These are phyloP conservation scores for Lasius fuliginosus DNA, from an alignment of 2,888 invertebrate genomes.

Conservation along the genomic window DNA sequence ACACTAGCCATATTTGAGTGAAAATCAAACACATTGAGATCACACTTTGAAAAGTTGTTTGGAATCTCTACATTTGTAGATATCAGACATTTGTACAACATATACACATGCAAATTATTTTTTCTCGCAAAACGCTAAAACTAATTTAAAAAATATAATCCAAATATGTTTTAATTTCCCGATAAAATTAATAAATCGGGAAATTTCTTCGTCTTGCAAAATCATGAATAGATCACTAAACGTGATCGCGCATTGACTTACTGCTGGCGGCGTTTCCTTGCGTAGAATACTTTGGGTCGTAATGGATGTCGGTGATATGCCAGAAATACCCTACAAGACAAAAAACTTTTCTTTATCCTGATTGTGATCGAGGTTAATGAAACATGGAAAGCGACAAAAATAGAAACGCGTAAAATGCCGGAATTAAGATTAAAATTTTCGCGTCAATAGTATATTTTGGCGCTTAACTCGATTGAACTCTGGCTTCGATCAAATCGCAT, in stretches of 20 bases:
- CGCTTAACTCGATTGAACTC: conserved; percentile 3
- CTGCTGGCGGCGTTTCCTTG: conserved; percentile 92
- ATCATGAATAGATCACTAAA: neutral
- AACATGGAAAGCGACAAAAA: conserved; percentile 58
- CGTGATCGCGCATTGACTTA: conserved; percentile 83
- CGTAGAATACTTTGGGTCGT: conserved; percentile 94
- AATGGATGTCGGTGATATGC: conserved; percentile 98
- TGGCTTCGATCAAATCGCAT: neutral
- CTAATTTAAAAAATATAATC: neutral
- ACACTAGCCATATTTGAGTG: neutral
- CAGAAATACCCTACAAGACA: conserved; percentile 95
- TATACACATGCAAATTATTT: neutral
- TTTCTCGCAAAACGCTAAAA: neutral
- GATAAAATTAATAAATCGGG: neutral
- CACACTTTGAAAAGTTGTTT: neutral
- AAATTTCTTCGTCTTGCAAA: neutral
- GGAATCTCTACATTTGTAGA: neutral
- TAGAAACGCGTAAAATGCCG: neutral
- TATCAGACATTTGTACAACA: no score
- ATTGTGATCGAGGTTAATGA: neutral
- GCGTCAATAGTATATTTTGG: neutral
- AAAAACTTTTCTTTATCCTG: conserved; percentile 61
- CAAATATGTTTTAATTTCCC: neutral
- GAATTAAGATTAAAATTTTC: neutral
- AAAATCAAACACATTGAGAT: neutral